Conservation (phyloP, 2,888 invertebrate species). For the Aspidiotus destructor region DNA sequence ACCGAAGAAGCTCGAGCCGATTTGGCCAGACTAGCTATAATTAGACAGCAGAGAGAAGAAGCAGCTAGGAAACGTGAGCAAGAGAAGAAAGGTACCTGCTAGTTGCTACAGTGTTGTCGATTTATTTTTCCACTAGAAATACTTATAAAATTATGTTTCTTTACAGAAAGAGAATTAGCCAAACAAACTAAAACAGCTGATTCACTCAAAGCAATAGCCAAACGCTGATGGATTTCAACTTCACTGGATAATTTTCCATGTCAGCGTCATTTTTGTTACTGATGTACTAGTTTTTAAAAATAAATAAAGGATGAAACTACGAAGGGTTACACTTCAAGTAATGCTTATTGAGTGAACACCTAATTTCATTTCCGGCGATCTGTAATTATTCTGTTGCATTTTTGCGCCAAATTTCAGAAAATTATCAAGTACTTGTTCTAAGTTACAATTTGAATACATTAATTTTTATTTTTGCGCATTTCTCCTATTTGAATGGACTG, state of each 20-base stretch:
- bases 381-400: neutral
- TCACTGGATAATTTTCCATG: neutral
- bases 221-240: constrained; percentile 39
- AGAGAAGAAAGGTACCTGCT: constrained; percentile 56
- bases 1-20: constrained; percentile 93
- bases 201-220: constrained; percentile 54
- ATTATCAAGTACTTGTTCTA: too few relatives aligned
- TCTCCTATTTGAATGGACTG: too few relatives aligned
- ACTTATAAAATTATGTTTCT: constrained; percentile 33
- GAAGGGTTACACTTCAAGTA: too few relatives aligned
- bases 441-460: too few relatives aligned
- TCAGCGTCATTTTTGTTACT: neutral
- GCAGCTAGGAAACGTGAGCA: constrained; percentile 84
- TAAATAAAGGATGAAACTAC: too few relatives aligned
- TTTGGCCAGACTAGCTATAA: constrained; percentile 83
- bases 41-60: constrained; percentile 88
- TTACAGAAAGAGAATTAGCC: constrained; percentile 52
- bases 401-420: constrained; percentile 1
- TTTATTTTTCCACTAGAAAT: constrained; percentile 7
- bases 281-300: too few relatives aligned
- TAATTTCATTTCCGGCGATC: too few relatives aligned
- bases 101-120: constrained; percentile 8
- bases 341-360: too few relatives aligned
- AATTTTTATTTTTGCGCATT: too few relatives aligned
- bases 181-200: constrained; percentile 52